phyloP scores from a whole-genome alignment of 1,140 invertebrate genomes.

The Camponotus pennsylvanicus region DNA sequence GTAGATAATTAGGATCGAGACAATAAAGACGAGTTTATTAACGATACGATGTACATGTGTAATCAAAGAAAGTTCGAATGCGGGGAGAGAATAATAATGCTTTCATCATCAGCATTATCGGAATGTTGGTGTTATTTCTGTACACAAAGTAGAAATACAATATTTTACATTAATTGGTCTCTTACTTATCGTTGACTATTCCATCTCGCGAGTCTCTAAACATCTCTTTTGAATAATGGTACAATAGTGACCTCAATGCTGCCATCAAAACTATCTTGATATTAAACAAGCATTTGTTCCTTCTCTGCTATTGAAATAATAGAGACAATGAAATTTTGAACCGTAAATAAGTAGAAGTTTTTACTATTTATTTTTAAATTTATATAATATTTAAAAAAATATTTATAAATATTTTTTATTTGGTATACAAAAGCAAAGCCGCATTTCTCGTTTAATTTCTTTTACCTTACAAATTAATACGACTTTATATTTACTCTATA shows the following conservation, averaged over 20 bases:
- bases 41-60: no score
- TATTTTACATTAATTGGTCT: conserved; percentile 23
- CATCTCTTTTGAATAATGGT: conserved; percentile 9
- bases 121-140: conserved; percentile 1
- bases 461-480: not conserved
- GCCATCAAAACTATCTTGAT: conserved; percentile 15
- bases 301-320: not conserved
- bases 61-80: not conserved
- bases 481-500: not conserved
- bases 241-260: not conserved
- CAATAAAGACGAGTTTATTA: not conserved
- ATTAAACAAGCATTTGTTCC: conserved; percentile 1
- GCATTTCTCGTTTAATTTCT: no score
- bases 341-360: not conserved
- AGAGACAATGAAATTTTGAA: not conserved
- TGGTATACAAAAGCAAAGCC: no score
- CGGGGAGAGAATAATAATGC: not conserved
- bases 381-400: not conserved
- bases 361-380: not conserved
- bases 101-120: not conserved
- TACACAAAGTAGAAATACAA: not conserved
- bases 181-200: not conserved
- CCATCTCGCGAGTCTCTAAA: not conserved
- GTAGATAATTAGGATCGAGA: not conserved
- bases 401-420: not conserved